Evolutionary conservation across 2,113 vertebrate genomes (phyloP), one percentile per base, ranked within the genome.

Genomic region (Sturnira hondurensis): DNA sequence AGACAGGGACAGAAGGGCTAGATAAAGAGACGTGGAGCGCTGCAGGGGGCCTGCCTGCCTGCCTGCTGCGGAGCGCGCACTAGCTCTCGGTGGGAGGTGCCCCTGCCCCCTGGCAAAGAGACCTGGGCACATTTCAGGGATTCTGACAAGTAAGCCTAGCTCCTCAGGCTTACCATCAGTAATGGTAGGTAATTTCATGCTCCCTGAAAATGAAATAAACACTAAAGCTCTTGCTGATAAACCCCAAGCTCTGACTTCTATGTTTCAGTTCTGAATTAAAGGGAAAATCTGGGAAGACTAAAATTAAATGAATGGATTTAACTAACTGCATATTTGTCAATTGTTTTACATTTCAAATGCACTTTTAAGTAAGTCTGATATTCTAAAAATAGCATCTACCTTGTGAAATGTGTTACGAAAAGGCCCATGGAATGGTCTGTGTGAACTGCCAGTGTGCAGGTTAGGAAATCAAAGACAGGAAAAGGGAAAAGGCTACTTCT

Each of bases 1-100:
- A 99, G 98, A 99, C 98, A 99, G 98, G 99, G 98, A 99, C 98
- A 99, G 99, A 99, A 99, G 98, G 98, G 99, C 98, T 99, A 98
- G 98, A 98, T 98, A 98, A 99, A 98, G 98, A 98, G 92, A 98
- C 43, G 98, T 93, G 97, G 95, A 97, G 97, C 95, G 95, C 97
- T 97, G 86, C 97, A 92, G 97, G 97, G 97, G 98, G 96, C 91
- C 93, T 33, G 80, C 56, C 50, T 33, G 80, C 56, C 50, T 50
- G 47, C 47, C 47, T 50, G 47, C 47, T 17, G 14, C 8, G 0
- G 1, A 14, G 83, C 88, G 38, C 70, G 91, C 91, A 43, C 76
- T 22, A 10, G 28, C 45, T 76, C 36, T 68, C 85, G 7, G 52
- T 16, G 8, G 3, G 16, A 17, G 28, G 86, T n/a, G 74, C 77